Base-by-base conservation (phyloP, 2,888 invertebrate species). In the Villa cingulata region DNA sequence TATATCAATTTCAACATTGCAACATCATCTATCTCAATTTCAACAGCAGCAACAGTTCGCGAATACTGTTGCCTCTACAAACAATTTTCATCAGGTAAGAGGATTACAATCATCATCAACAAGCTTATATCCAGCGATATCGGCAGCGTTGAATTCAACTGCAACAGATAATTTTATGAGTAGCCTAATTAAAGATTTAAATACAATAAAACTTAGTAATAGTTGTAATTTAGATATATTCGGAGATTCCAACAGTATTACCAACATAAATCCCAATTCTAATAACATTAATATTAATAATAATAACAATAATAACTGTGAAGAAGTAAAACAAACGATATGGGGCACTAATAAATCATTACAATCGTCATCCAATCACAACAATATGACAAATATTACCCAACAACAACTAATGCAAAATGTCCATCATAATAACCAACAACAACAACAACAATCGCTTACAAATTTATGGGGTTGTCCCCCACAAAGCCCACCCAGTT, bases 61-160 rank as follows among this genome's bases (percentile, higher is more conserved):
- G 52, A 69, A 70, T 45, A 70, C 70, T 52, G 69, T 70, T 40
- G 70, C 71, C 43, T 72, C 72, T 39, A 71, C 70, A 43, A 43
- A 40, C 20, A 45, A 38, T 43, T 32, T 32, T 14, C 48, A 52
- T 23, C 49, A 47, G 40, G 43, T 50, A 46, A 46, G 50, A 48
- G 47, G 46, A 34, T 42, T 45, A 32, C 48, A 38, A 14, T 47
- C 45, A 54, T 52, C 48, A 45, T 20, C 41, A 41, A 44, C 48
- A 48, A n/a, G n/a, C n/a, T 15, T 23, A 55, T 57, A 55, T 53
- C 10, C 41, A 48, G 36, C 45, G 19, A 49, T 45, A 38, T 43
- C 47, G 23, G 16, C 50, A 29, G 18, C 17, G 20, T 43, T 44
- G 17, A 43, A 37, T 34, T 15, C 51, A 38, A 34, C 47, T 32